Evolutionary conservation across 1,140 invertebrate species (phyloP).

Genomic region (Drosophila ficusphila): DNA sequence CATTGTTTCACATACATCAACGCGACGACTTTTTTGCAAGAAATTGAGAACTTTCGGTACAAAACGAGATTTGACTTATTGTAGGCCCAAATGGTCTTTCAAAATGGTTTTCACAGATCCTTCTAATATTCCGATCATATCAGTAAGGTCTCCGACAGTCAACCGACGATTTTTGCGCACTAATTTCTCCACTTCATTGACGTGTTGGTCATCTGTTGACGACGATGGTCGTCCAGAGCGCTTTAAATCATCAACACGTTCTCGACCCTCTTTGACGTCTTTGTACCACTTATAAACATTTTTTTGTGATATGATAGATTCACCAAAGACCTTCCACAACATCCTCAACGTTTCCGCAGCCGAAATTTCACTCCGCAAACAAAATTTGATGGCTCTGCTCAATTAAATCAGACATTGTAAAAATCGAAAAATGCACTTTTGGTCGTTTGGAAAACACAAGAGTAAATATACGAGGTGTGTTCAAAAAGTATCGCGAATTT

Average conservation of each 20-base stretch:
- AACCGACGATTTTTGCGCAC: background rate
- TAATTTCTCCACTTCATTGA: background rate
- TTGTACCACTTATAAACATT: background rate
- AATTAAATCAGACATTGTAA: background rate
- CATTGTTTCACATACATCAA: background rate
- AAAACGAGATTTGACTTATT: too few relatives aligned
- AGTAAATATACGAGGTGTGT: too few relatives aligned
- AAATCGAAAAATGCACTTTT: too few relatives aligned
- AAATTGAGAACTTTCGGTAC: too few relatives aligned
- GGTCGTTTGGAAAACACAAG: constrained; percentile 1
- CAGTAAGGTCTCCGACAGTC: background rate
- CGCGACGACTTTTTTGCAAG: too few relatives aligned
- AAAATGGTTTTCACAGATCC: background rate
- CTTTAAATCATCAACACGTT: background rate
- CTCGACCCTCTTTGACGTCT: background rate
- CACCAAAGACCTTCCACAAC: background rate
- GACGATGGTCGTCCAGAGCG: background rate
- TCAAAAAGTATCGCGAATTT: too few relatives aligned
- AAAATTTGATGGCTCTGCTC: constrained; percentile 2
- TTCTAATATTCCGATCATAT: background rate
- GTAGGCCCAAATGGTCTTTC: background rate
- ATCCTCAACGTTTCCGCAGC: background rate
- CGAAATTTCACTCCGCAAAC: background rate
- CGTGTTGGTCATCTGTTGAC: constrained; percentile 1
- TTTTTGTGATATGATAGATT: background rate